Percentiles rank a stretch among this genome's conserved stretches.
Evolutionary conservation across 2,113 vertebrate species (phyloP).

Genomic region (Trichomycterus rosablanca): DNA sequence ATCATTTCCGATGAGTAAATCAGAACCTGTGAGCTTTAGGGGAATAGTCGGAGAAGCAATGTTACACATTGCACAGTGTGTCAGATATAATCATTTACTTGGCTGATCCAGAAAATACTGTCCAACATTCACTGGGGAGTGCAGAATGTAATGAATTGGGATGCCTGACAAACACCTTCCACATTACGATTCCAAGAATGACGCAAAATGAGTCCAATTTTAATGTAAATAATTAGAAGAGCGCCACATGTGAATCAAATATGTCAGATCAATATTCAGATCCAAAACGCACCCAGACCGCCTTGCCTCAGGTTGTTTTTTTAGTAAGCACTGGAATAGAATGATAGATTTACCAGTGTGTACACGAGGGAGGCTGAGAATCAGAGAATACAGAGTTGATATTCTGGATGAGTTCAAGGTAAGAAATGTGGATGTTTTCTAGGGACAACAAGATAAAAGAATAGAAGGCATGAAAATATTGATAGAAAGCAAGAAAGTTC

Average conservation of each 20-base stretch:
- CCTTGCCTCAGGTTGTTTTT: neutral
- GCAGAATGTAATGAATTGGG: neutral
- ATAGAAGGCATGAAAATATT: neutral
- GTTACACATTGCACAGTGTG: no score
- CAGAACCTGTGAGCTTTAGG: no score
- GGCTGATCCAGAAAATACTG: slow-evolving; percentile 1
- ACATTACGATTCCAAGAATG: no score
- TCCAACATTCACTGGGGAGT: neutral
- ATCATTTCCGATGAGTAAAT: no score
- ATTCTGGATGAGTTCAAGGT: slow-evolving; percentile 15
- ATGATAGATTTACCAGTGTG: neutral
- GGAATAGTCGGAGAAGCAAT: no score
- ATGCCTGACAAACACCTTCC: no score
- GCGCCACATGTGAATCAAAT: no score
- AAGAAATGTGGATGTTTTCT: slow-evolving; percentile 6
- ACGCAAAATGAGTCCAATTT: no score
- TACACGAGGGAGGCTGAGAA: slow-evolving; percentile 2
- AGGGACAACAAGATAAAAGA: slow-evolving; percentile 14
- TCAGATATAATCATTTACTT: neutral
- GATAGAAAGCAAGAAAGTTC: neutral
- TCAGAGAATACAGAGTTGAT: slow-evolving; percentile 20
- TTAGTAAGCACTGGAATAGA: neutral
- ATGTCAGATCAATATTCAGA: neutral
- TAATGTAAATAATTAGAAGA: no score
- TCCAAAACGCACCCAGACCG: neutral